phyloP scores from a whole-genome alignment of 2,797 vertebrate species.

The Kryptolebias ocellatus region DNA sequence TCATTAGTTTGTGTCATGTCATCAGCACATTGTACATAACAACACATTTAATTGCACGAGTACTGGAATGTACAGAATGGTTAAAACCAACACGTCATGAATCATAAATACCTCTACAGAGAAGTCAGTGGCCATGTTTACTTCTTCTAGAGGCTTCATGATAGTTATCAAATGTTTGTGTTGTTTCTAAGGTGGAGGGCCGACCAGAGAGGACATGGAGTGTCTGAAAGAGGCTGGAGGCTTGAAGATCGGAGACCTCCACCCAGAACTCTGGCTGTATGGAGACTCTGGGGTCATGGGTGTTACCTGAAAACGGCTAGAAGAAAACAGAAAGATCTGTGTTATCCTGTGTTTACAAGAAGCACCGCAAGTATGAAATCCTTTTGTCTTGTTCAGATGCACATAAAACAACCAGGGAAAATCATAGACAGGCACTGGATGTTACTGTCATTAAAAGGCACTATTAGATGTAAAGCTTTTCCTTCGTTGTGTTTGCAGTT shows the following conservation, averaged over 20 bases:
- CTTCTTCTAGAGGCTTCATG: constrained; percentile 3
- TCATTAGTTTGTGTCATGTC: neutral
- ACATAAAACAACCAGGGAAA: no score
- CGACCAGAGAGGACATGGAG: constrained; percentile 73
- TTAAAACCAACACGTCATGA: constrained; percentile 16
- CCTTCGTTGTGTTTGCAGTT: no score
- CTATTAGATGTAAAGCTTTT: neutral
- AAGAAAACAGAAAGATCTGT: constrained; percentile 1
- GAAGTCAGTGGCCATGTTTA: constrained; percentile 1
- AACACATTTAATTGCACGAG: constrained; percentile 1
- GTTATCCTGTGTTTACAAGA: neutral
- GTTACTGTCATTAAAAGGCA: neutral
- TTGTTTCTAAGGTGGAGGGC: constrained; percentile 36
- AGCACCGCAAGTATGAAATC: neutral
- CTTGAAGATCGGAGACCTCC: constrained; percentile 73
- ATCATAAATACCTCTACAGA: neutral
- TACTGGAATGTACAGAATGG: neutral
- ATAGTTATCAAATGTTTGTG: neutral
- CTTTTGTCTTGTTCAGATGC: neutral
- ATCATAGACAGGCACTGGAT: neutral
- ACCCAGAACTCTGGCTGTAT: constrained; percentile 52
- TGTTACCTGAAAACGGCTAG: constrained; percentile 57
- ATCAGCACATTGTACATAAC: neutral
- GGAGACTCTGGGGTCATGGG: constrained; percentile 47
- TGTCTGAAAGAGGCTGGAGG: constrained; percentile 65